Evolutionary conservation across 2,797 vertebrate genomes (phyloP).

Genomic region (Agapornis canus): DNA sequence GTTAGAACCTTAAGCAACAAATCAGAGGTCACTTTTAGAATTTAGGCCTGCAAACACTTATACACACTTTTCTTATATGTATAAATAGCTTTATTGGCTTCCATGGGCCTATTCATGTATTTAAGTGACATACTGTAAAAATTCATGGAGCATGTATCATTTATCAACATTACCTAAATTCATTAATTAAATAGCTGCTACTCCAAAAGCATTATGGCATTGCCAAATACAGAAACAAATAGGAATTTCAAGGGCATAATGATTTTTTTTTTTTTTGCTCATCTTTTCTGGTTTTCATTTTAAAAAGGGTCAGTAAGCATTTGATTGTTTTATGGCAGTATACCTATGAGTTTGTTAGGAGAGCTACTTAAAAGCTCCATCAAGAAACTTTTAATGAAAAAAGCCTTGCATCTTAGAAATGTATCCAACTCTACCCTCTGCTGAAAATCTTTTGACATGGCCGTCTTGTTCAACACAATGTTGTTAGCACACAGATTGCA

Average conservation of each 20-base stretch:
- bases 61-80: neutral
- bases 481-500: neutral
- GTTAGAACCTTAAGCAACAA: neutral
- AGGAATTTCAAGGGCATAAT: neutral
- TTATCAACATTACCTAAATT: neutral
- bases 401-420: neutral
- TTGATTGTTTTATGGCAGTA: neutral
- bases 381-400: neutral
- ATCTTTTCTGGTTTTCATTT: neutral
- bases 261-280: neutral
- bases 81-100: neutral
- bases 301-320: neutral
- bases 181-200: neutral
- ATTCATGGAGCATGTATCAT: neutral
- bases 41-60: neutral
- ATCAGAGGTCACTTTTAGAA: neutral
- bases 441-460: neutral
- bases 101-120: neutral
- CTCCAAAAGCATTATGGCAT: neutral
- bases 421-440: neutral
- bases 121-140: neutral
- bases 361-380: neutral
- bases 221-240: neutral
- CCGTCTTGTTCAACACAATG: neutral
- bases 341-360: neutral